Base-by-base conservation (phyloP, 2,888 invertebrate genomes). In the Acronicta alni region DNA sequence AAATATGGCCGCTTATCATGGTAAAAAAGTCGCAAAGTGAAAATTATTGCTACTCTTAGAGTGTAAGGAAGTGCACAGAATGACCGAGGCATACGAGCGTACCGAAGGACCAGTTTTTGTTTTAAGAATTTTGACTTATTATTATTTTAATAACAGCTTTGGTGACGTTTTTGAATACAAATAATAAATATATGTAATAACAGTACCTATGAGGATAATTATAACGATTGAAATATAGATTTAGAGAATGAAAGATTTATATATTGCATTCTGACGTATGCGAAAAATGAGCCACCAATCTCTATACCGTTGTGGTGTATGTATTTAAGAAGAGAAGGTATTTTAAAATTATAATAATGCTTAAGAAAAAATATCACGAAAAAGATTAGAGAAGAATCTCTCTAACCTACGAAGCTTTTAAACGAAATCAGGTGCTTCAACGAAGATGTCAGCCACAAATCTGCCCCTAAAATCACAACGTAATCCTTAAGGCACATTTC, bases 1-100 rank as follows among this genome's bases (percentile, higher is more conserved):
- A 77, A 77, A 72, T 68, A 72, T 51, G 46, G 58, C 56, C 49
- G 56, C 55, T 53, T 67, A 61, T 62, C 46, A 57, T 57, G 14
- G 32, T 30, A 46, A 39, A 61, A 60, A 46, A 54, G 47, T 32
- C 30, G 12, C 47, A 49, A 63, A 72, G 39, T 72, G 66, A 66
- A 70, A 74, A 64, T 64, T 42, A 68, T 68, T 44, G n/a, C 18
- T 38, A 41, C 30, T 55, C 67, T 66, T 43, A 57, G n/a, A 38
- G 17, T 49, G 12, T 14, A 7, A 39, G 46, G 44, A 48, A 59
- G 44, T 59, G 38, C 32, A 4, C n/a, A n/a, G 35, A 10, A 7
- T 38, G 17, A 9, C 10, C 6, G 7, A 42, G 17, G 17, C 12
- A 18, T 10, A n/a, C 18, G 14, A 14, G 35, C 17, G 12, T 18